Evolutionary conservation across 2,113 vertebrate species (phyloP).

Genomic region (Alaudala cheleensis): DNA sequence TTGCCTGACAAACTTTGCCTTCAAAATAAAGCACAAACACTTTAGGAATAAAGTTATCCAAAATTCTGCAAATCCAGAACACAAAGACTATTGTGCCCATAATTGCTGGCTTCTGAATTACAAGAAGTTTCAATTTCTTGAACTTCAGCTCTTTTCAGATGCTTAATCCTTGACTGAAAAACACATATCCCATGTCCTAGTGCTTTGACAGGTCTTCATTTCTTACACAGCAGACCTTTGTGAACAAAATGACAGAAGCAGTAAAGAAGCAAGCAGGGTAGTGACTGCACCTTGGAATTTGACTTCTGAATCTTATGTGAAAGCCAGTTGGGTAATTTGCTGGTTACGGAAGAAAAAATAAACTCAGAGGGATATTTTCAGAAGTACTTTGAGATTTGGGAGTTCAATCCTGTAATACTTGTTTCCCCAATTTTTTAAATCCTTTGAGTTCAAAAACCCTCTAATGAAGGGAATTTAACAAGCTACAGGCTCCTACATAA

Average conservation of each 20-base stretch:
- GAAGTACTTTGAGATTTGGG: slow-evolving; percentile 28
- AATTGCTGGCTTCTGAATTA: slow-evolving; percentile 73
- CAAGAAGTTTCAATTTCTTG: slow-evolving; percentile 57
- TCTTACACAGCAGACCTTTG: slow-evolving; percentile 52
- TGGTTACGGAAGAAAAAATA: neutral
- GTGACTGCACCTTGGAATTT: neutral
- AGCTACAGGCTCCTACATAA: slow-evolving; percentile 39
- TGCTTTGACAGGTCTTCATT: slow-evolving; percentile 81
- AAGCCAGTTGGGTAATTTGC: neutral
- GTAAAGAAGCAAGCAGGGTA: neutral
- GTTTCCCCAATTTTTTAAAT: slow-evolving; percentile 42
- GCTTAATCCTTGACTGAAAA: slow-evolving; percentile 73
- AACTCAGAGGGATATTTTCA: slow-evolving; percentile 23
- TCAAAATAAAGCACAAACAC: neutral
- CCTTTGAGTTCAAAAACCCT: slow-evolving; percentile 34
- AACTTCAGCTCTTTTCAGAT: slow-evolving; percentile 72
- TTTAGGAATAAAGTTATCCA: neutral
- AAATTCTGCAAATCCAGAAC: neutral
- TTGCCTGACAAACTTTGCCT: slow-evolving; percentile 73
- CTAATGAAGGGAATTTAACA: slow-evolving; percentile 54
- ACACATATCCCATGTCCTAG: slow-evolving; percentile 70
- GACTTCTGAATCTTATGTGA: neutral
- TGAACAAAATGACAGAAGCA: neutral
- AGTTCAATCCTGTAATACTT: slow-evolving; percentile 30
- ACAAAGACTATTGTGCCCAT: slow-evolving; percentile 67